Conservation (phyloP, 2,113 vertebrate genomes). For the Xyrauchen texanus region DNA sequence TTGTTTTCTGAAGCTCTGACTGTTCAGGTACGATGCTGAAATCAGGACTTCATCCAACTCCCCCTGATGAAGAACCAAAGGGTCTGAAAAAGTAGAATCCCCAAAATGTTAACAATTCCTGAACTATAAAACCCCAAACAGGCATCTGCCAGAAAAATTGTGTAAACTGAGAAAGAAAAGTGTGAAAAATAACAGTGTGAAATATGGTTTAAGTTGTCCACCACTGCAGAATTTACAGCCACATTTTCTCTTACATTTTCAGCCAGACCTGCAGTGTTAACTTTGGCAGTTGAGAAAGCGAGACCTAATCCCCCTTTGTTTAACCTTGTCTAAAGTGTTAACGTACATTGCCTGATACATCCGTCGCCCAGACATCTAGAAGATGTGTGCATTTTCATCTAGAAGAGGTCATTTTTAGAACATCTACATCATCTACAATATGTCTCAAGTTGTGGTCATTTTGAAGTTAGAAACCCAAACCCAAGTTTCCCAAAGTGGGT, state of each 20-base stretch:
- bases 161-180: constrained; percentile 16
- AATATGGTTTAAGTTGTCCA: constrained; percentile 31
- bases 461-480: not conserved
- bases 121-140: not conserved
- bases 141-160: constrained; percentile 11
- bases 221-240: constrained; percentile 7
- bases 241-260: constrained; percentile 13
- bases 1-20: not conserved
- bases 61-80: not conserved
- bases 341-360: not conserved
- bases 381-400: too few species aligned
- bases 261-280: constrained; percentile 1
- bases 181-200: constrained; percentile 21
- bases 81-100: not conserved
- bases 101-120: not conserved
- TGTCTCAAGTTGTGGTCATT: too few species aligned
- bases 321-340: constrained; percentile 1
- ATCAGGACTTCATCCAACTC: not conserved
- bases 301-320: not conserved
- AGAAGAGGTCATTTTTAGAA: too few species aligned
- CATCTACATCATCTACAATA: too few species aligned
- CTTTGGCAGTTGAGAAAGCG: constrained; percentile 3
- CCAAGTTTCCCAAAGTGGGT: not conserved
- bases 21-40: not conserved
- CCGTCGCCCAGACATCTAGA: too few species aligned